phyloP scores from a whole-genome alignment of 2,797 vertebrate species.

The Eospalax fontanierii region DNA sequence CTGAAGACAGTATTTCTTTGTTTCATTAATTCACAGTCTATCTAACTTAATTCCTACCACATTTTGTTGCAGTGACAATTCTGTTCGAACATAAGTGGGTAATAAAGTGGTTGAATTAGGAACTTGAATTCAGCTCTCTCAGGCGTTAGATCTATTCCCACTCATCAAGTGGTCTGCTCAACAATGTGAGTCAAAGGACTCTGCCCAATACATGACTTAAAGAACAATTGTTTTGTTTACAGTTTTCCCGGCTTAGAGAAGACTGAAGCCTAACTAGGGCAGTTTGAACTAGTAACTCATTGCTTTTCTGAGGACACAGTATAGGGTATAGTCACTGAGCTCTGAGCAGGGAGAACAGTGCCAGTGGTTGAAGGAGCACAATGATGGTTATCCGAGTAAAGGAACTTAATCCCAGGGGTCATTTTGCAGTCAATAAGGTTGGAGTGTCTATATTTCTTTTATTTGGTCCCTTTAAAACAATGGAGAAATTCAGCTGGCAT shows the following conservation, averaged over 20 bases:
- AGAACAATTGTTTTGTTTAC: not conserved
- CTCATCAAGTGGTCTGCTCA: not conserved
- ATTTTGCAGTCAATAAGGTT: not conserved
- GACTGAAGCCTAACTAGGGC: not conserved
- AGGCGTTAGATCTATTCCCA: not conserved
- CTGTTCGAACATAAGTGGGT: not conserved
- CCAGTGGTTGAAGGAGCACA: not conserved
- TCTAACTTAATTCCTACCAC: not conserved
- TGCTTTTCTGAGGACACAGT: not conserved
- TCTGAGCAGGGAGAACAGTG: not conserved
- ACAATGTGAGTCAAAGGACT: not conserved
- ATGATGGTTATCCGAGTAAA: not conserved
- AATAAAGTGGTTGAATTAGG: not conserved
- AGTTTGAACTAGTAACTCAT: not conserved
- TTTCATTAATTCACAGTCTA: not conserved
- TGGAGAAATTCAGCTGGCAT: constrained; percentile 22
- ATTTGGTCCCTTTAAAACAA: constrained; percentile 63
- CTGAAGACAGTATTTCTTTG: not conserved
- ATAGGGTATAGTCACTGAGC: too few species aligned
- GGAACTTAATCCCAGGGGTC: not conserved
- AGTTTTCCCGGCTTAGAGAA: not conserved
- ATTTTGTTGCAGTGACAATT: constrained; percentile 2
- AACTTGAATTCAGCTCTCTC: not conserved
- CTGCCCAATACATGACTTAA: not conserved
- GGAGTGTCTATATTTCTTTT: constrained; percentile 7